These are phyloP conservation scores for Lepidocyrtoides sp. DNA, from an alignment of 2,888 invertebrate species.

Conservation along the genomic window DNA sequence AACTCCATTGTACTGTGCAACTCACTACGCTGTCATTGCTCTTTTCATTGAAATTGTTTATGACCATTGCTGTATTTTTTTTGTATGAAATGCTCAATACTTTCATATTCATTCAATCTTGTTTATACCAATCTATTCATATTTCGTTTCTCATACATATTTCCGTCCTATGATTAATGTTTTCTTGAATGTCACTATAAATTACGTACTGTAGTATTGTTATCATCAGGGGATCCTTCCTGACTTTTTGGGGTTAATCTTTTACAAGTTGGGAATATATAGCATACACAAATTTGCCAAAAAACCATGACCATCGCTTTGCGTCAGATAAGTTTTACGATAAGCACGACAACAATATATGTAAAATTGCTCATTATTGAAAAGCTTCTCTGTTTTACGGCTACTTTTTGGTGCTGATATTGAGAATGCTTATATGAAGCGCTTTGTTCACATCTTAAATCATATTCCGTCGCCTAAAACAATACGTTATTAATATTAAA, in stretches of 20 bases:
- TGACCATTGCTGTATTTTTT: not conserved
- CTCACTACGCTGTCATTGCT: slow-evolving; percentile 34
- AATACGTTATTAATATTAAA: slow-evolving; percentile 33
- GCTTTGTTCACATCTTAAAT: not conserved
- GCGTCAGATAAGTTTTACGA: slow-evolving; percentile 51
- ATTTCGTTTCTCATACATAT: not conserved
- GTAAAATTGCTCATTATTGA: not conserved
- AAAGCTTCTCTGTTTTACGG: not conserved
- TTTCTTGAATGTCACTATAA: slow-evolving; percentile 62
- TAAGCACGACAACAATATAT: slow-evolving; percentile 35
- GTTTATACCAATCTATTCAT: not conserved
- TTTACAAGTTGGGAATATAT: slow-evolving; percentile 3
- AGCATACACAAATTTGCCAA: not conserved
- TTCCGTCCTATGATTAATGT: slow-evolving; percentile 50
- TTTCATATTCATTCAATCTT: slow-evolving; percentile 1
- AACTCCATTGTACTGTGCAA: not conserved
- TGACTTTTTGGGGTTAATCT: slow-evolving; percentile 58
- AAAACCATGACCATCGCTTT: slow-evolving; percentile 41
- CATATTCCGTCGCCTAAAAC: not conserved
- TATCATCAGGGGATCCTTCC: slow-evolving; percentile 63
- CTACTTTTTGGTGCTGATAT: not conserved
- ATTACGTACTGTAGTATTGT: slow-evolving; percentile 49
- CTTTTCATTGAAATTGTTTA: slow-evolving; percentile 49
- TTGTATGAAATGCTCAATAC: slow-evolving; percentile 21
- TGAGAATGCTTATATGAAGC: not conserved